Conservation (phyloP, 2,888 invertebrate species). For the Germaria angustata region DNA sequence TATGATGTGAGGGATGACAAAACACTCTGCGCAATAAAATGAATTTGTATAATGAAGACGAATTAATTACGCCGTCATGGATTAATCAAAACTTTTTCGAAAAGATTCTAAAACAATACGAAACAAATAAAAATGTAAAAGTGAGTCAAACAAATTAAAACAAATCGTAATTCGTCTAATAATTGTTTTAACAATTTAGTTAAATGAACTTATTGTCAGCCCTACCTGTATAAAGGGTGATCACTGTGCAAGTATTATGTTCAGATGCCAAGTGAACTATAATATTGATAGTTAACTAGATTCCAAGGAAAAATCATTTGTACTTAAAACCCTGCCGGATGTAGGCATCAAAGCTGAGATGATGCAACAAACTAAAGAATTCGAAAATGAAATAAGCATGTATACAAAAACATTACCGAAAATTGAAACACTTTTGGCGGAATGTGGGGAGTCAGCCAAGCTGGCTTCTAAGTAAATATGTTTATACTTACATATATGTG, state of each 20-base stretch:
- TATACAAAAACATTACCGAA: conserved; percentile 69
- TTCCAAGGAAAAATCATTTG: conserved; percentile 51
- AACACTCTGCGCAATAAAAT: conserved; percentile 12
- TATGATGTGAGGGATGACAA: neutral
- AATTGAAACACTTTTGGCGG: conserved; percentile 68
- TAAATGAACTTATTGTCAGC: conserved; percentile 29
- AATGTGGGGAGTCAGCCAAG: conserved; percentile 67
- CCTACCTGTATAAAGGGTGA: conserved; percentile 69
- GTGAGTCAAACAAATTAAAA: no score
- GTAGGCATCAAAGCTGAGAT: conserved; percentile 56
- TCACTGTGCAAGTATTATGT: conserved; percentile 71
- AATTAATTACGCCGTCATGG: conserved; percentile 66
- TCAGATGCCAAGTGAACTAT: conserved; percentile 66
- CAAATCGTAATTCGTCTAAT: no score
- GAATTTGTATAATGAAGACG: conserved; percentile 63
- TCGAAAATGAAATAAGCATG: conserved; percentile 71
- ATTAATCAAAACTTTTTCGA: conserved; percentile 65
- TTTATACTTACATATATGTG: no score
- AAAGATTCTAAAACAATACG: conserved; percentile 58
- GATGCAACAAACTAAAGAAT: conserved; percentile 53
- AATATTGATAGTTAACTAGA: neutral
- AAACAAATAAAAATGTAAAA: conserved; percentile 55
- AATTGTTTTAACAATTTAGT: conserved; percentile 13
- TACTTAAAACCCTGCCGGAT: conserved; percentile 69
- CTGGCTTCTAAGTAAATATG: conserved; percentile 63